These are phyloP conservation scores for Eudemis profundana DNA, from an alignment of 2,888 invertebrate species.

Conservation along the genomic window DNA sequence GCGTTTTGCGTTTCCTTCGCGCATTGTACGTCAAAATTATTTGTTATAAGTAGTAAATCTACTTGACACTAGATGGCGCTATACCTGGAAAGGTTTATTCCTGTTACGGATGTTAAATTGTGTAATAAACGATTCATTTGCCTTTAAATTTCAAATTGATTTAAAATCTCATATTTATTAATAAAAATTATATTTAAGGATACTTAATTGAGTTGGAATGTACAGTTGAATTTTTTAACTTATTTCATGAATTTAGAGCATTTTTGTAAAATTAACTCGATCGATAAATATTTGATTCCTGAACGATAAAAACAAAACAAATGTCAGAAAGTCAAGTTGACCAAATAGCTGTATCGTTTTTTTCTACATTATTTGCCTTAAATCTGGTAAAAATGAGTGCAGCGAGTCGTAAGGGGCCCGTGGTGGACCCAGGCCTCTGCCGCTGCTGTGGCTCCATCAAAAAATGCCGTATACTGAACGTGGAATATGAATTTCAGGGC, in stretches of 20 bases:
- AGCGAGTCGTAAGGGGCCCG: conserved; percentile 42
- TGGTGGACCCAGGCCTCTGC: conserved; percentile 47
- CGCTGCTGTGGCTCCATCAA: conserved; percentile 52
- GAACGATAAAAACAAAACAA: conserved; percentile 30
- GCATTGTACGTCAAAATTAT: conserved; percentile 18
- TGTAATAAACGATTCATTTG: no score
- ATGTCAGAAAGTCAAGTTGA: conserved; percentile 16
- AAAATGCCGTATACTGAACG: conserved; percentile 51
- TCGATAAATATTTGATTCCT: conserved; percentile 4
- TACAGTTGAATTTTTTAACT: no score
- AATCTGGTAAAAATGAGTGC: conserved; percentile 36
- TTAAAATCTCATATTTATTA: no score
- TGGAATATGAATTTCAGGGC: conserved; percentile 45
- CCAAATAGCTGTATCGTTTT: not conserved
- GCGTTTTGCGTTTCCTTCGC: conserved; percentile 37
- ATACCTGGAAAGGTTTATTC: not conserved
- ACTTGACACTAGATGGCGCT: conserved; percentile 37
- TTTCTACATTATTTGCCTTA: conserved; percentile 7
- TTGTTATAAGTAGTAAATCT: conserved; percentile 1
- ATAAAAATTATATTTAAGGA: no score
- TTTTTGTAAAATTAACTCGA: no score
- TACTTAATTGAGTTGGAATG: no score
- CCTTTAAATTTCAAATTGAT: no score
- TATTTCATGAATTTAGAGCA: no score
- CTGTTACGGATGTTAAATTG: not conserved